Evolutionary conservation across 2,113 vertebrate species (phyloP), one percentile per base, ranked within the genome.

Genomic region (Bufo gargarizans): DNA sequence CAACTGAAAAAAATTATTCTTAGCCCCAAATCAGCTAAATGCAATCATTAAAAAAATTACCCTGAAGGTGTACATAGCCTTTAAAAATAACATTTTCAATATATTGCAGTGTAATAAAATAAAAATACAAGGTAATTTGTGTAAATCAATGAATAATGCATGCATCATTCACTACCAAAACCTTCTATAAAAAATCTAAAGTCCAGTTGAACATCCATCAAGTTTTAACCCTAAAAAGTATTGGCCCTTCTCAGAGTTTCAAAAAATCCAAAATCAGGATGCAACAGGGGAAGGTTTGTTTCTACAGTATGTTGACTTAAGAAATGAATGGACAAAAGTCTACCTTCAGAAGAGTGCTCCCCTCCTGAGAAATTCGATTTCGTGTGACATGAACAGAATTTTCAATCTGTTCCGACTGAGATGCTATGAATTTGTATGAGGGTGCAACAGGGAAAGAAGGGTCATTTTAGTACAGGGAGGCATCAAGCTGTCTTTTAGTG

Each of bases 281-380:
- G 14, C 12, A 20, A 69, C 63, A 53, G 81, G 45, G 49, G 0
- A 83, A 71, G 58, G 47, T n/a, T 83, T 83, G 45, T 83, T 69
- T 63, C 47, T 33, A 4, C 81, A 53, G 47, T n/a, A 69, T 83
- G 81, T 69, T 69, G 63, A 83, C 61, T 69, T 82, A 82, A 71
- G 83, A 4, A 84, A 88, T 85, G 89, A 91, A 90, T 90, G 91
- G 93, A 97, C 94, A 96, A 94, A 83, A 94, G 95, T 95, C 92
- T 89, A 93, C 95, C 96, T 97, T 97, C 94, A 96, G 93, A 84
- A 87, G 88, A 90, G 84, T 74, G 33, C 19, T 77, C 91, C 94
- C 93, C 92, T 84, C 94, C 77, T 20, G 93, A 93, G 92, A 93
- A 89, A 63, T 33, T 65, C 17, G 91, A 84, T 92, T 92, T 91